Base-by-base conservation (phyloP, 2,888 invertebrate species). In the Caenorhabditis panamensis region DNA sequence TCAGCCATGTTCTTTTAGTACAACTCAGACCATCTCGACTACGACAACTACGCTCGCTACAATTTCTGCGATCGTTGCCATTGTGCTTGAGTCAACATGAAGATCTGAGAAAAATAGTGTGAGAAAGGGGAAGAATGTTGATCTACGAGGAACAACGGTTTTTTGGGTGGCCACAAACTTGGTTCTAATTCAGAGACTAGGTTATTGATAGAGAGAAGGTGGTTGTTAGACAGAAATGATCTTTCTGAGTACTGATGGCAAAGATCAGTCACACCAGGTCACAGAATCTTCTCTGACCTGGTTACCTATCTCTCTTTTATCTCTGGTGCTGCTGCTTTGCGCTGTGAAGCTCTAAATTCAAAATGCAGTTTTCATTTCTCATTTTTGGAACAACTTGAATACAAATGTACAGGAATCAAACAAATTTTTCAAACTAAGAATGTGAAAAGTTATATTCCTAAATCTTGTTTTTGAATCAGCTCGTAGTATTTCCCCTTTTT, bases 401-500 rank as follows among this genome's bases (percentile, higher is more conserved):
- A n/a, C 18, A 44, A 28, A 20, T 28, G 53, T 16, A 56, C 16
- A n/a, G 9, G 20, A 41, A 58, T 51, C 31, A n/a, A 31, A 9
- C 31, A 31, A 31, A 31, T 9, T 31, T 6, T 13, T 13, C 31
- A 31, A 31, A 6, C 31, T 31, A 31, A 6, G 31, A 6, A 31
- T 9, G 9, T 31, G 31, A 6, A 4, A 31, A 31, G 31, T 64
- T 47, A 68, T 11, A 68, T 68, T 31, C 67, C 66, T 8, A 83
- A 64, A 62, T 85, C 85, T 63, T 86, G 86, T 61, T 83, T 83
- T 56, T 84, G 79, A 47, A 84, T 81, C 20, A 86, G 73, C 24
- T 84, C 66, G 54, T 83, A 86, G 68, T 86, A 86, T 59, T 79
- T 79, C 64, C 87, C 87, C 37, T 72, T 77, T 26, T 67, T 58